Evolutionary conservation across 2,888 invertebrate species (phyloP).

Genomic region (Nebria salina): DNA sequence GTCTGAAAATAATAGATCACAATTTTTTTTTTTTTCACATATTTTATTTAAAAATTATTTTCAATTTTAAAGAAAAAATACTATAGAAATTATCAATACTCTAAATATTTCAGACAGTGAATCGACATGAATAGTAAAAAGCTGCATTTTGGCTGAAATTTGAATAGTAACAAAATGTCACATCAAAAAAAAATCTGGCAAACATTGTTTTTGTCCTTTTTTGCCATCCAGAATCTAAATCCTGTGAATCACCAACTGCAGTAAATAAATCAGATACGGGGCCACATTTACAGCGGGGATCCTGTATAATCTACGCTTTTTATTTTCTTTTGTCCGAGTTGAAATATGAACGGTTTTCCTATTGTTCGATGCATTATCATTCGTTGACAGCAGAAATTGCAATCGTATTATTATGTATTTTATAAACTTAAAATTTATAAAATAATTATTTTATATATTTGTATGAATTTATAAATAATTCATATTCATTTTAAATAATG

Average conservation of each 20-base stretch:
- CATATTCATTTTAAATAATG: too few species aligned
- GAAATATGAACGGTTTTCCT: constrained; percentile 10
- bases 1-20: too few species aligned
- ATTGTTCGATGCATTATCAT: constrained; percentile 5
- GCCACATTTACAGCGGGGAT: constrained; percentile 7
- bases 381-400: constrained; percentile 2
- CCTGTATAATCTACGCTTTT: constrained; percentile 6
- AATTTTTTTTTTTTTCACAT: too few species aligned
- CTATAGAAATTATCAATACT: too few species aligned
- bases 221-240: not conserved
- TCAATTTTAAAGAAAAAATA: too few species aligned
- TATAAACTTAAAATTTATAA: not conserved
- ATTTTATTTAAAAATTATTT: too few species aligned
- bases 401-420: constrained; percentile 7
- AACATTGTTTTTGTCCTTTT: not conserved
- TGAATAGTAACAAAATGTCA: not conserved
- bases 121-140: not conserved
- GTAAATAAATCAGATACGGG: constrained; percentile 9
- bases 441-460: too few species aligned
- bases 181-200: not conserved
- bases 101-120: not conserved
- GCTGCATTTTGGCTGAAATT: not conserved
- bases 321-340: constrained; percentile 12
- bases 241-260: constrained; percentile 3
- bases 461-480: too few species aligned